Evolutionary conservation across 2,888 invertebrate species (phyloP).

Genomic region (Pseudolycoriella hygida): DNA sequence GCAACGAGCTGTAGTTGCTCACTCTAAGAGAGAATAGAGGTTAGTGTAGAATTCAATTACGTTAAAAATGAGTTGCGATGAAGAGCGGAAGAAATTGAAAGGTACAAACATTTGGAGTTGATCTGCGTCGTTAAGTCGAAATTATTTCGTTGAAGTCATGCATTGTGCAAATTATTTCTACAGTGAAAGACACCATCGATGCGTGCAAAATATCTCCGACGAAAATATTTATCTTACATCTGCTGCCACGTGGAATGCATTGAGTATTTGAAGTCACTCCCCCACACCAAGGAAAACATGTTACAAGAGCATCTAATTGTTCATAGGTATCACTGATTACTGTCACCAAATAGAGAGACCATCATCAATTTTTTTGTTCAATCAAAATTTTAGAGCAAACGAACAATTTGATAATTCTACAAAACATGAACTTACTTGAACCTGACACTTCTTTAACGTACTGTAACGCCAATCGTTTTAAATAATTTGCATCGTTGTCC

Average conservation of each 20-base stretch:
- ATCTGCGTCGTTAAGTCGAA: no score
- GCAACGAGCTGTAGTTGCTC: no score
- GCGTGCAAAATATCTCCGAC: neutral
- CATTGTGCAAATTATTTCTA: no score
- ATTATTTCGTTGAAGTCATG: no score
- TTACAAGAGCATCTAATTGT: slow-evolving; percentile 54
- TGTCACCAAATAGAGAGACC: slow-evolving; percentile 11
- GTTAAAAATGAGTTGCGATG: no score
- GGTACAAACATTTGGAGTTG: no score
- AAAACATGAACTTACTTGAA: slow-evolving; percentile 38
- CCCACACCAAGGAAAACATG: slow-evolving; percentile 62
- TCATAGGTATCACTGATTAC: slow-evolving; percentile 47
- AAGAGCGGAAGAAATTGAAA: no score
- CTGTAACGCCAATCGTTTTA: slow-evolving; percentile 59
- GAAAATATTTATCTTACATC: slow-evolving; percentile 33
- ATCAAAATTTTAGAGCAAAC: neutral
- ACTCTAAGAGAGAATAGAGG: no score
- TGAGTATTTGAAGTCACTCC: slow-evolving; percentile 37
- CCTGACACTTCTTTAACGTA: slow-evolving; percentile 66
- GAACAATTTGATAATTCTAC: slow-evolving; percentile 2
- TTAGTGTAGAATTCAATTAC: no score
- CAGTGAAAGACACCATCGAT: no score
- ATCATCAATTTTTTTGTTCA: neutral
- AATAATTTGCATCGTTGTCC: slow-evolving; percentile 62
- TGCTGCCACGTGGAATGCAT: slow-evolving; percentile 41